Percentiles rank a stretch among this genome's conserved stretches.
phyloP scores from a whole-genome alignment of 1,140 invertebrate species.

The Diuraphis noxia region DNA sequence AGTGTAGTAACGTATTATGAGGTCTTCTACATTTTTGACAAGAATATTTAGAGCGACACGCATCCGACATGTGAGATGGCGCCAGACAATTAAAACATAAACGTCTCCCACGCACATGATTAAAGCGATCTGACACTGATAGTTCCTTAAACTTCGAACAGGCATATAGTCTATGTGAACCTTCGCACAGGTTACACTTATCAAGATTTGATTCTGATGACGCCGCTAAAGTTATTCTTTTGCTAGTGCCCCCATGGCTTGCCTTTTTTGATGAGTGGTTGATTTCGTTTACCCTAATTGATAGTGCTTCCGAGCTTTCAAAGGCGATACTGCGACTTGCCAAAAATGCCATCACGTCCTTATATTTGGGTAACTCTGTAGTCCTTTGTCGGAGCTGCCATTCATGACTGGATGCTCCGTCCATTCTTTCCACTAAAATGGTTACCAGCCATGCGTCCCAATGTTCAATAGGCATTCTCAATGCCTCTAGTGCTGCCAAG shows the following conservation, averaged over 20 bases:
- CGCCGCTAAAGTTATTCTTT: neutral
- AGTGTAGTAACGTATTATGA: neutral
- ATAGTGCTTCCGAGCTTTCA: neutral
- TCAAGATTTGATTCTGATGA: neutral
- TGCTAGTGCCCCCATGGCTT: too few species aligned
- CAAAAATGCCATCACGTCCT: neutral
- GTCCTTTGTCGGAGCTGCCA: neutral
- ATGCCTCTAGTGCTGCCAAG: neutral
- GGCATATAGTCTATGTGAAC: neutral
- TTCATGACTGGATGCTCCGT: neutral
- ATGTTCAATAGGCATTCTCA: neutral
- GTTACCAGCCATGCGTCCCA: neutral
- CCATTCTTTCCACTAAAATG: neutral
- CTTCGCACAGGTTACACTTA: neutral
- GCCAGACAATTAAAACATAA: neutral
- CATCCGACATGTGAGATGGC: neutral
- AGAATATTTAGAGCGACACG: neutral
- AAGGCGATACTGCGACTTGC: neutral
- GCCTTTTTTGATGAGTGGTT: too few species aligned
- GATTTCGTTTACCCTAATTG: too few species aligned
- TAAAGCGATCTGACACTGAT: neutral
- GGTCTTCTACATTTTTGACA: neutral
- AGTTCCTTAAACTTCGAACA: neutral
- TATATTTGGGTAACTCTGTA: neutral
- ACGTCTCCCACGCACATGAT: neutral